Base-by-base conservation (phyloP, 2,797 vertebrate species). In the Lepilemur ruficaudatus region DNA sequence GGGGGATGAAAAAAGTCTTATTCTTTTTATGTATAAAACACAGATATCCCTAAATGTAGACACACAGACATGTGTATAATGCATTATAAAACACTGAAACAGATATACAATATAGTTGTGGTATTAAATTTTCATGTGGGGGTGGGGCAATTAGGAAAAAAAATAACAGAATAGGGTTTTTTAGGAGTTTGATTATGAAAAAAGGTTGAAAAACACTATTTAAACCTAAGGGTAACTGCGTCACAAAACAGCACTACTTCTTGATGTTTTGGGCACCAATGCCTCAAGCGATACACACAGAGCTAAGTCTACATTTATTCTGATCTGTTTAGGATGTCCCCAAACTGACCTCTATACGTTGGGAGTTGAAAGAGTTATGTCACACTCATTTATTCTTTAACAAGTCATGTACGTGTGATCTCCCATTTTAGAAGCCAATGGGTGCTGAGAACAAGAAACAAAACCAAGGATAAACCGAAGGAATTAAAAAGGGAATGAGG, bases 61-160 rank as follows among this genome's bases (percentile, higher is more conserved):
- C 10, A 46, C 0, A 20, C 1, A 0, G 1, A 13, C 7, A 7
- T 9, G 4, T 3, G 4, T 25, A 38, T 22, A 20, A 30, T 1
- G 25, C 41, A 10, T 25, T 10, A 25, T 57, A 22, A 70, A 82
- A 92, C 12, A 50, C 30, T 41, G 28, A 43, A 52, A 35, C 15
- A 52, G 38, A 75, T 5, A 28, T 0, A 23, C 4, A 8, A 38
- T 6, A 0, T 43, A 18, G 50, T 76, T 18, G 7, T 20, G 43
- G 25, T 15, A 15, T 28, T 28, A 69, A 35, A 5, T 69, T 63
- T 69, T 35, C 75, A 25, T 2, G 11, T 41, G 11, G 35, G 38
- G 20, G 32, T 7, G 15, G 30, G 1, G 0, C 14, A n/a, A 48
- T 3, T 22, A 80, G 7, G 2, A 9, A 28, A 18, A 30, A 18